Evolutionary conservation across 2,113 vertebrate species (phyloP).

Genomic region (Mola mola): DNA sequence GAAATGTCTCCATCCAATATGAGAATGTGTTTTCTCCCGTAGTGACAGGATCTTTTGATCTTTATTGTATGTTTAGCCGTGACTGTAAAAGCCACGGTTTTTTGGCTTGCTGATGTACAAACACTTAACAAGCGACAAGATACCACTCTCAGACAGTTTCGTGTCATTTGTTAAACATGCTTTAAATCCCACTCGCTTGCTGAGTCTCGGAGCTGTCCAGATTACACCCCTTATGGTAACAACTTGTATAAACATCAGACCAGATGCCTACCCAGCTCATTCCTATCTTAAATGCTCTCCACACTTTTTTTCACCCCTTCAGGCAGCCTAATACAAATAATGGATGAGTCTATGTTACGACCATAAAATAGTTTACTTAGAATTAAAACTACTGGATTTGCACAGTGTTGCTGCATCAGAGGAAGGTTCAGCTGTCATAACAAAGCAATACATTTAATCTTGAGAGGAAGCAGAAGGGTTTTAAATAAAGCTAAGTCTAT

Average conservation of each 20-base stretch:
- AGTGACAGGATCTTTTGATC: conserved; percentile 6
- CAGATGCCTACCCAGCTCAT: conserved; percentile 56
- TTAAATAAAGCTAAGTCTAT: conserved; percentile 62
- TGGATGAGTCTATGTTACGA: conserved; percentile 54
- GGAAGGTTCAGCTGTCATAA: conserved; percentile 76
- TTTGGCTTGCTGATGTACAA: conserved; percentile 62
- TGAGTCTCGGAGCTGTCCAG: conserved; percentile 32
- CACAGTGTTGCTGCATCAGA: conserved; percentile 52
- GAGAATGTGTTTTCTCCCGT: conserved; percentile 28
- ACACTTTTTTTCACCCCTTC: conserved; percentile 25
- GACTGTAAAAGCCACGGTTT: conserved; percentile 67
- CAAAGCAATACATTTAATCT: conserved; percentile 71
- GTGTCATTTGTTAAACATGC: conserved; percentile 71
- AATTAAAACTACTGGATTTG: conserved; percentile 69
- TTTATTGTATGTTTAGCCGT: conserved; percentile 63
- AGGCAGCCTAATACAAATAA: conserved; percentile 66
- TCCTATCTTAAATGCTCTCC: conserved; percentile 51
- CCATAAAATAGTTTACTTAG: conserved; percentile 45
- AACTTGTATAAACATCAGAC: conserved; percentile 69
- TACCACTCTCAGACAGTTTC: conserved; percentile 66
- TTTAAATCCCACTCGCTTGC: conserved; percentile 68
- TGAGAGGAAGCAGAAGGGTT: conserved; percentile 68
- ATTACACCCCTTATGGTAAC: conserved; percentile 67
- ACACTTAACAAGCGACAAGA: conserved; percentile 53
- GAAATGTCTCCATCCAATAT: conserved; percentile 40